Evolutionary conservation across 2,888 invertebrate genomes (phyloP).

Genomic region (Syrista parreyssii): DNA sequence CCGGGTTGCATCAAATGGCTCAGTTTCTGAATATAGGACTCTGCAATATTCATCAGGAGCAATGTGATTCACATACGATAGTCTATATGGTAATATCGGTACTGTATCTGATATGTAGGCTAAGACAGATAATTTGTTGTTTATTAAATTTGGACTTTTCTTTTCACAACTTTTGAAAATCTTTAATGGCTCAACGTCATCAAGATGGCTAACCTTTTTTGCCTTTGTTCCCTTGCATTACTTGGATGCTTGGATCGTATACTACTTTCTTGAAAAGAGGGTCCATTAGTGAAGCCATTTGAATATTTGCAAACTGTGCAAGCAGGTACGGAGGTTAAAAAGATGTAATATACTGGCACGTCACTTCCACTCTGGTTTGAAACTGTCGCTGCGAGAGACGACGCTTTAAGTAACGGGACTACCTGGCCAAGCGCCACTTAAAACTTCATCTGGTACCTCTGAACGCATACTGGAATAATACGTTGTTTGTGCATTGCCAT

Average conservation of each 20-base stretch:
- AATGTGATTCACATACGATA: not conserved
- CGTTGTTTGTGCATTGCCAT: not conserved
- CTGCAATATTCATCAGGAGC: not conserved
- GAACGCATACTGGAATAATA: slow-evolving; percentile 2
- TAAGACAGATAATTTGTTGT: not conserved
- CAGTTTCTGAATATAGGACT: not conserved
- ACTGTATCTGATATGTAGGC: not conserved
- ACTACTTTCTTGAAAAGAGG: slow-evolving; percentile 24
- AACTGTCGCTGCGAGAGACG: slow-evolving; percentile 50
- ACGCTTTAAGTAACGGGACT: slow-evolving; percentile 46
- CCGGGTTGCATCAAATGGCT: not conserved
- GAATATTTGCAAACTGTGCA: slow-evolving; percentile 64
- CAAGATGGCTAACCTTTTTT: slow-evolving; percentile 52
- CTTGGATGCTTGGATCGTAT: slow-evolving; percentile 48
- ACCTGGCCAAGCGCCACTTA: slow-evolving; percentile 46
- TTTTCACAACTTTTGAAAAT: not conserved
- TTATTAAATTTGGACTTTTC: not conserved
- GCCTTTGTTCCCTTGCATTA: slow-evolving; percentile 43
- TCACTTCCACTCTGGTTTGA: slow-evolving; percentile 54
- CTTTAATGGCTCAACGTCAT: not conserved
- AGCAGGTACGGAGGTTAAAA: slow-evolving; percentile 54
- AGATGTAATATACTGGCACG: slow-evolving; percentile 61
- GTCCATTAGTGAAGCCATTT: slow-evolving; percentile 63
- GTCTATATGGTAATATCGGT: not conserved
- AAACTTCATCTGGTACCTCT: slow-evolving; percentile 45